phyloP scores from a whole-genome alignment of 2,113 vertebrate genomes.

The Oreotragus oreotragus region DNA sequence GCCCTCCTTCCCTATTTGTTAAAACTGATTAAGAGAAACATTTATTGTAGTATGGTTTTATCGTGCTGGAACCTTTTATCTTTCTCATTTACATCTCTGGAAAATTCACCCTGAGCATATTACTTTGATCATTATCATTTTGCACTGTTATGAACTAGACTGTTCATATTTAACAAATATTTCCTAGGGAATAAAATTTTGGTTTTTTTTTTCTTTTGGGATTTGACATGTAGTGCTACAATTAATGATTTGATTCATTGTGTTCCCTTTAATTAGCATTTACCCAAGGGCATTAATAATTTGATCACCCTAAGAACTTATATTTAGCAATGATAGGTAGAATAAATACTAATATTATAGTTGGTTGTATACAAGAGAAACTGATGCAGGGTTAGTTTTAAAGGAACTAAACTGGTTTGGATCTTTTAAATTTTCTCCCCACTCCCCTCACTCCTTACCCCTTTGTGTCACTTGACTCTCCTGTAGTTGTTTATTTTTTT shows the following conservation, averaged over 20 bases:
- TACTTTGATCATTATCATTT: background rate
- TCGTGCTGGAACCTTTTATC: background rate
- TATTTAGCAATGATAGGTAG: background rate
- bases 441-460: rapidly evolving
- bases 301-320: background rate
- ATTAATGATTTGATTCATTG: background rate
- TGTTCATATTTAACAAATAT: background rate
- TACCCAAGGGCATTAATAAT: background rate
- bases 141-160: background rate
- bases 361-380: background rate
- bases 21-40: slow-evolving; percentile 10
- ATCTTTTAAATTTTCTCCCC: background rate
- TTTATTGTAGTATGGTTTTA: background rate
- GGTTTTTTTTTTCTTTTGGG: background rate
- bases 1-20: background rate
- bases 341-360: background rate
- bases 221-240: background rate
- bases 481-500: background rate
- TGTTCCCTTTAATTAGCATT: slow-evolving; percentile 26
- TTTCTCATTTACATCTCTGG: background rate
- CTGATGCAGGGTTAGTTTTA: background rate
- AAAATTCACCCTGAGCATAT: background rate
- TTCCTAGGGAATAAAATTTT: background rate
- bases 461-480: background rate
- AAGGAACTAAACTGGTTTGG: background rate